Conservation (phyloP, 2,797 vertebrate species). For the Amblyraja radiata region DNA sequence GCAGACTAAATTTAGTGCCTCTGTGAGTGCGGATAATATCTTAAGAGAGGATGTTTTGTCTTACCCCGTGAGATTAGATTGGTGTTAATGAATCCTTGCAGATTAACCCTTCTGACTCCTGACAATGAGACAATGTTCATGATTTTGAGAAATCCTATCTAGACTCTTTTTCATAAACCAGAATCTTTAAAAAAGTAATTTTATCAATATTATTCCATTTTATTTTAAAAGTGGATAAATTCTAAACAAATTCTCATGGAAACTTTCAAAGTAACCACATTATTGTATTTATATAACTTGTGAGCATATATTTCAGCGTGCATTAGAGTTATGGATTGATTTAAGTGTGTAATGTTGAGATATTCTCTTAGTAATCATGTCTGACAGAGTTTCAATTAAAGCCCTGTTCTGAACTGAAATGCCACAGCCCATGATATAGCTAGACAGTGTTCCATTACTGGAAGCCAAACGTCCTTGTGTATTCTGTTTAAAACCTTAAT, state of each 20-base stretch:
- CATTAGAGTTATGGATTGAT: neutral
- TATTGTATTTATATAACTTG: neutral
- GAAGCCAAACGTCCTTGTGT: neutral
- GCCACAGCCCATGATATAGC: neutral
- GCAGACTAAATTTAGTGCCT: too few species aligned
- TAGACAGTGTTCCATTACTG: neutral
- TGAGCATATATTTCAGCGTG: neutral
- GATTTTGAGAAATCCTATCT: neutral
- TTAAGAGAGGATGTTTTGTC: neutral
- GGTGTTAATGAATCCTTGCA: neutral
- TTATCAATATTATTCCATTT: neutral
- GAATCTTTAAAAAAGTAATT: neutral
- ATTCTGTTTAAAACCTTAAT: neutral
- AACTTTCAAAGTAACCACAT: neutral
- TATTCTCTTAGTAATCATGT: neutral
- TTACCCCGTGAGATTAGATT: neutral
- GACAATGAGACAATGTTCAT: neutral
- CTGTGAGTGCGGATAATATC: too few species aligned
- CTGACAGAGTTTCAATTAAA: slow-evolving; percentile 9
- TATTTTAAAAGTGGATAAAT: neutral
- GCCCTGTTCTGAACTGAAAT: neutral
- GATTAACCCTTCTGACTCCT: neutral
- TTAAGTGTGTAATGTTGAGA: neutral
- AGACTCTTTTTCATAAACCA: neutral
- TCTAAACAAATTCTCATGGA: neutral